These are phyloP conservation scores for Embidobia sp. DNA, from an alignment of 2,888 invertebrate species.

Conservation along the genomic window DNA sequence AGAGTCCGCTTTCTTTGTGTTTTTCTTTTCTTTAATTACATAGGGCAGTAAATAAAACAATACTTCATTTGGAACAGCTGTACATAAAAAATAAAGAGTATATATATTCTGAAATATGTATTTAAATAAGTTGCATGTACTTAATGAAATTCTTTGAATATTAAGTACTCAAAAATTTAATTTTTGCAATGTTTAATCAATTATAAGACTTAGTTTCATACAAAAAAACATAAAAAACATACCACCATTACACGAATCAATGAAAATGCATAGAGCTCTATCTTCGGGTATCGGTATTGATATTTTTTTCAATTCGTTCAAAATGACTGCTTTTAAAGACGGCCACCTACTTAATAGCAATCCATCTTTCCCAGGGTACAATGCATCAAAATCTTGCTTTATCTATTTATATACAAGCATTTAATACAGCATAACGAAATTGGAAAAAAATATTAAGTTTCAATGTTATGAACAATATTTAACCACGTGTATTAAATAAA, in stretches of 20 bases:
- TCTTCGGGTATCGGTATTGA: not conserved
- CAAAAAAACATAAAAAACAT: too few relatives aligned
- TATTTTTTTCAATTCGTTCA: not conserved
- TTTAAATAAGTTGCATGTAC: too few relatives aligned
- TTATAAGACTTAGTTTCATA: too few relatives aligned
- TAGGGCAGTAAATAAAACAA: slow-evolving; percentile 12
- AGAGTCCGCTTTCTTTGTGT: not conserved
- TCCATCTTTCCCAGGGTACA: not conserved
- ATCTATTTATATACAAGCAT: too few relatives aligned
- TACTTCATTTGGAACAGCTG: slow-evolving; percentile 12
- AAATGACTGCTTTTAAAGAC: too few relatives aligned
- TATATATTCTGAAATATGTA: not conserved
- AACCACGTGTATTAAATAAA: too few relatives aligned
- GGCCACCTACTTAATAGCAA: not conserved
- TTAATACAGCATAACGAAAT: too few relatives aligned
- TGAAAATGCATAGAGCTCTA: not conserved
- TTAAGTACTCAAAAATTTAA: not conserved
- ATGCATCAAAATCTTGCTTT: too few relatives aligned
- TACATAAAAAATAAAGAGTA: not conserved
- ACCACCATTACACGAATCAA: not conserved
- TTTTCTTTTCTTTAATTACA: slow-evolving; percentile 1
- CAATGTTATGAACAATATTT: not conserved
- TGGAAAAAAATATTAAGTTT: too few relatives aligned
- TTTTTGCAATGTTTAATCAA: not conserved
- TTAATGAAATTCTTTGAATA: too few relatives aligned